phyloP scores from a whole-genome alignment of 1,140 invertebrate species.

The Idris sp. region DNA sequence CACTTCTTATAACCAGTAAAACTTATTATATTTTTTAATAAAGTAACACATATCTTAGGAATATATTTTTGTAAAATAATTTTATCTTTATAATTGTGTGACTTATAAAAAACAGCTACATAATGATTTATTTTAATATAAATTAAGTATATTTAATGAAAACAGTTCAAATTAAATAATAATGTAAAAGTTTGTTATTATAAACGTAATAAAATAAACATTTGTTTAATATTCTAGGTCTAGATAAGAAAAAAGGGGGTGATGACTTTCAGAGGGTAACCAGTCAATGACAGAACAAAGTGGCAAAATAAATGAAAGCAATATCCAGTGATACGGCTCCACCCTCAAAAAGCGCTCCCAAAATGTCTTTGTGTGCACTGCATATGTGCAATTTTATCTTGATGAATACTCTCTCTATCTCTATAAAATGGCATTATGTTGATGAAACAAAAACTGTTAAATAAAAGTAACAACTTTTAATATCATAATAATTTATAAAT shows the following conservation, averaged over 20 bases:
- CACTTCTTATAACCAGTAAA: no score
- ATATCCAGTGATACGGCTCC: constrained; percentile 51
- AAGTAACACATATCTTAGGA: no score
- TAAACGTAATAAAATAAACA: constrained; percentile 25
- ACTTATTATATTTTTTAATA: no score
- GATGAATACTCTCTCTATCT: constrained; percentile 16
- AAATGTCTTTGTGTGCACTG: constrained; percentile 53
- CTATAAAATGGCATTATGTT: no score
- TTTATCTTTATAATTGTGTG: no score
- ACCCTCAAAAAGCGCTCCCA: constrained; percentile 55
- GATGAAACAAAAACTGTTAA: no score
- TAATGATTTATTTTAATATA: no score
- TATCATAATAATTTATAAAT: no score
- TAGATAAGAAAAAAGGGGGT: constrained; percentile 50
- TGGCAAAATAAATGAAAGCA: constrained; percentile 62
- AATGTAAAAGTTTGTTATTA: no score
- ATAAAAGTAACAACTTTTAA: no score
- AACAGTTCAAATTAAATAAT: not conserved
- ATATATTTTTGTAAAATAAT: no score
- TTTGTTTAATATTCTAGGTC: constrained; percentile 42
- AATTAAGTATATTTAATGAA: constrained; percentile 2
- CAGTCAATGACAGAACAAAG: constrained; percentile 51
- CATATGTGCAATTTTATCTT: constrained; percentile 59
- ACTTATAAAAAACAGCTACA: no score
- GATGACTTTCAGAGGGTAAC: constrained; percentile 57